phyloP scores from a whole-genome alignment of 2,888 invertebrate genomes.

The Andrena dorsata region DNA sequence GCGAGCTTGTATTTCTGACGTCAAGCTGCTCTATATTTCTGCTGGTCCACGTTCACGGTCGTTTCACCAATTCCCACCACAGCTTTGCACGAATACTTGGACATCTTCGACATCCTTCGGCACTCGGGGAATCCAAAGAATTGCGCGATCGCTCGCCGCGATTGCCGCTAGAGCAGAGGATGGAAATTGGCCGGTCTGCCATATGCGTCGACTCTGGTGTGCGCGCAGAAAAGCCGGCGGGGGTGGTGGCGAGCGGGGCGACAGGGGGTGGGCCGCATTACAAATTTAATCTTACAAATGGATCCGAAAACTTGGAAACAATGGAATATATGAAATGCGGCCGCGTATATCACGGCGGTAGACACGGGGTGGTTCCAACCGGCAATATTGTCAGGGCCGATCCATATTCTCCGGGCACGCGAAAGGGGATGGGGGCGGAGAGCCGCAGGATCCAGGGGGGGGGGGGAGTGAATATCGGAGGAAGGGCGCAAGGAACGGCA shows the following conservation, averaged over 20 bases:
- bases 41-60: too few species aligned
- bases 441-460: slow-evolving; percentile 17
- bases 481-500: slow-evolving; percentile 54
- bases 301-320: slow-evolving; percentile 86
- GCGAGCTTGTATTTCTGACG: too few species aligned
- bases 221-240: slow-evolving; percentile 64
- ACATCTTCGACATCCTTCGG: not conserved
- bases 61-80: too few species aligned
- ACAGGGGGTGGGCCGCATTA: slow-evolving; percentile 85
- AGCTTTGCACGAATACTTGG: not conserved
- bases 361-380: slow-evolving; percentile 79
- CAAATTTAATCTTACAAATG: slow-evolving; percentile 91
- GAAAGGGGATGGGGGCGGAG: slow-evolving; percentile 32
- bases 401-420: slow-evolving; percentile 79
- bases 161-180: slow-evolving; percentile 54
- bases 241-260: slow-evolving; percentile 32
- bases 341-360: slow-evolving; percentile 81
- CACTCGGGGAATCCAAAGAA: not conserved
- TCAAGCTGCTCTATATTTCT: too few species aligned
- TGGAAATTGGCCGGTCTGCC: slow-evolving; percentile 81
- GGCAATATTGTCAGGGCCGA: slow-evolving; percentile 85
- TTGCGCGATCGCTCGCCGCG: not conserved
- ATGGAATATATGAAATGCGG: slow-evolving; percentile 85
- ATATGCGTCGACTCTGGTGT: slow-evolving; percentile 82
- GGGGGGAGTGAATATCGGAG: slow-evolving; percentile 28